Conservation (phyloP, 2,888 invertebrate species). For the Eupelmus urozonus region DNA sequence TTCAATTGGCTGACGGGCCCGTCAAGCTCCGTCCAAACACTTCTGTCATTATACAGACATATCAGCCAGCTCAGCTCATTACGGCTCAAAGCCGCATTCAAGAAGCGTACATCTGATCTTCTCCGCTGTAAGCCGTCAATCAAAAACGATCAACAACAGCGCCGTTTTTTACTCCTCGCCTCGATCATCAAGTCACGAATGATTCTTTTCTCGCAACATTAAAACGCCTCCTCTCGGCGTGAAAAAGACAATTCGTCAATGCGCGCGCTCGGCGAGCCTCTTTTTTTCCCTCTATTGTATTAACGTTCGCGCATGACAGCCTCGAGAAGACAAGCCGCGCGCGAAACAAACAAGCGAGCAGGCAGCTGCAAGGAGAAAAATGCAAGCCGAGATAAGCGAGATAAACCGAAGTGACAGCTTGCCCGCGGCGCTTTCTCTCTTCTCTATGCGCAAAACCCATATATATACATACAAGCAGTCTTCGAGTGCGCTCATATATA, state of each 20-base stretch:
- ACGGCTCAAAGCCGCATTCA: too few relatives aligned
- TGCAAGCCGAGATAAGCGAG: conserved; percentile 40
- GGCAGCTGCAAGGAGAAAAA: conserved; percentile 31
- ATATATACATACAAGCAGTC: too few relatives aligned
- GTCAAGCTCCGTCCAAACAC: not conserved
- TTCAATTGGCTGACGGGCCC: conserved; percentile 35
- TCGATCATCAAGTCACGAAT: conserved; percentile 33
- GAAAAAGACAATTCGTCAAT: conserved; percentile 8
- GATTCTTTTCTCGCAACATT: conserved; percentile 11
- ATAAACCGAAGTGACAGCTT: conserved; percentile 44
- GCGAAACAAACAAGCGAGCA: conserved; percentile 12
- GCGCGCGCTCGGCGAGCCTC: not conserved
- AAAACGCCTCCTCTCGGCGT: not conserved
- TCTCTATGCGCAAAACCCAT: not conserved
- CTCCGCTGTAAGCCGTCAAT: conserved; percentile 16
- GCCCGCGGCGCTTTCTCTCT: conserved; percentile 19
- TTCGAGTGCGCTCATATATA: not conserved
- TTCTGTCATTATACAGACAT: not conserved
- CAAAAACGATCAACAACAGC: conserved; percentile 12
- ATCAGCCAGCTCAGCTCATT: too few relatives aligned
- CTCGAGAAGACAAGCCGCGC: not conserved
- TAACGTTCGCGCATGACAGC: not conserved
- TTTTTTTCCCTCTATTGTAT: not conserved
- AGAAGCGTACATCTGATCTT: too few relatives aligned
- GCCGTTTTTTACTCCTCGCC: not conserved